phyloP scores from a whole-genome alignment of 2,797 vertebrate species.

The Eulemur coronatus region DNA sequence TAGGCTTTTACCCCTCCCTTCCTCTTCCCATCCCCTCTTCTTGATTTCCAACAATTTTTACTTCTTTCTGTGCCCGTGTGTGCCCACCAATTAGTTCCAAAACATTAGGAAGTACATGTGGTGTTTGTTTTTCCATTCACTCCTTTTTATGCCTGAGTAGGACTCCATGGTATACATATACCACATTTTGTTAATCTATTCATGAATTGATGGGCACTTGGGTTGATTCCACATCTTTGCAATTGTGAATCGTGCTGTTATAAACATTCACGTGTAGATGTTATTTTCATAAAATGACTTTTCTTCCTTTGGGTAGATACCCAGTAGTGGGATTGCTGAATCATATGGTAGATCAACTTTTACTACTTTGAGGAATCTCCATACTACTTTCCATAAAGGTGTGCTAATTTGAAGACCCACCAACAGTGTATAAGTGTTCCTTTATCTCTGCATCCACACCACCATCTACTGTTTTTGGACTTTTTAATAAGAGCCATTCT shows the following conservation, averaged over 20 bases:
- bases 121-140: not conserved
- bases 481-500: not conserved
- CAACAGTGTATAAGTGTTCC: not conserved
- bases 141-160: not conserved
- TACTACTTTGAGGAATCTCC: not conserved
- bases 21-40: not conserved
- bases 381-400: not conserved
- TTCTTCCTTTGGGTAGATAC: not conserved
- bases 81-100: not conserved
- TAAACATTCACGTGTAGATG: not conserved
- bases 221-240: not conserved
- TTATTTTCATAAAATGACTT: not conserved
- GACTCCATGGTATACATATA: not conserved
- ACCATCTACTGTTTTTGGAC: not conserved
- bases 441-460: no score
- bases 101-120: not conserved
- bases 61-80: not conserved
- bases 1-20: not conserved
- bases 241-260: not conserved
- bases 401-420: not conserved
- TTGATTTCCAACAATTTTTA: not conserved
- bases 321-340: not conserved
- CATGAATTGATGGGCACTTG: not conserved
- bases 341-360: not conserved
- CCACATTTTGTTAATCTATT: not conserved